A percentile compares a stretch with the other conserved stretches of the same genome.
Evolutionary conservation across 2,113 vertebrate genomes (phyloP).

Genomic region (Eurypyga helias): DNA sequence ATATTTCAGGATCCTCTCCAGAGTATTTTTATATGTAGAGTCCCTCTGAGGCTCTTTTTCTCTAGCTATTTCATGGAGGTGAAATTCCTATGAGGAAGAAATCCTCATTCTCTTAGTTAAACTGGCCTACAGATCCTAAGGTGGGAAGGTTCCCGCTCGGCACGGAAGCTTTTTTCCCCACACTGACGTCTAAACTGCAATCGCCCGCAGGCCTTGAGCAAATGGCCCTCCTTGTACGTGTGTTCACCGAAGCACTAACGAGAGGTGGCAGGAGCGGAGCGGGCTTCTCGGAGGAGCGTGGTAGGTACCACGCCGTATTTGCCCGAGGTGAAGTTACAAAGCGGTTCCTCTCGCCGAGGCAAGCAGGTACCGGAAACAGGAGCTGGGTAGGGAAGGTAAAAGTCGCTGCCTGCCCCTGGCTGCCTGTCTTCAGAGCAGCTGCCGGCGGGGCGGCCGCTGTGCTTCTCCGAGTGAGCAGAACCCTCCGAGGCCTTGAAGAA

Average conservation of each 20-base stretch:
- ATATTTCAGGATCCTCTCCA: neutral
- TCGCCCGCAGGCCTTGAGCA: constrained; percentile 65
- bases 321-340: constrained; percentile 73
- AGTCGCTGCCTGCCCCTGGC: constrained; percentile 76
- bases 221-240: constrained; percentile 75
- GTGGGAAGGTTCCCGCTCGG: neutral
- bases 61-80: neutral
- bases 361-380: constrained; percentile 68
- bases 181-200: constrained; percentile 5
- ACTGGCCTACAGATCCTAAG: neutral
- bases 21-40: neutral
- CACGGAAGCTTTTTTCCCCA: neutral
- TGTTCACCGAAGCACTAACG: constrained; percentile 73
- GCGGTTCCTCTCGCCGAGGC: constrained; percentile 22
- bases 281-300: constrained; percentile 71
- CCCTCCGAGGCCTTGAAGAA: constrained; percentile 18
- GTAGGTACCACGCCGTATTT: neutral
- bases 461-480: constrained; percentile 45
- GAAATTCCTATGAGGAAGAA: neutral
- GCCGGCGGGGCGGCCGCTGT: constrained; percentile 59
- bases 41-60: neutral
- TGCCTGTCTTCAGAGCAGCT: constrained; percentile 67
- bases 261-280: constrained; percentile 73
- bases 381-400: constrained; percentile 58
- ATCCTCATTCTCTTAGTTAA: neutral